Evolutionary conservation across 1,140 invertebrate species (phyloP).

Genomic region (Drosophila sechellia): DNA sequence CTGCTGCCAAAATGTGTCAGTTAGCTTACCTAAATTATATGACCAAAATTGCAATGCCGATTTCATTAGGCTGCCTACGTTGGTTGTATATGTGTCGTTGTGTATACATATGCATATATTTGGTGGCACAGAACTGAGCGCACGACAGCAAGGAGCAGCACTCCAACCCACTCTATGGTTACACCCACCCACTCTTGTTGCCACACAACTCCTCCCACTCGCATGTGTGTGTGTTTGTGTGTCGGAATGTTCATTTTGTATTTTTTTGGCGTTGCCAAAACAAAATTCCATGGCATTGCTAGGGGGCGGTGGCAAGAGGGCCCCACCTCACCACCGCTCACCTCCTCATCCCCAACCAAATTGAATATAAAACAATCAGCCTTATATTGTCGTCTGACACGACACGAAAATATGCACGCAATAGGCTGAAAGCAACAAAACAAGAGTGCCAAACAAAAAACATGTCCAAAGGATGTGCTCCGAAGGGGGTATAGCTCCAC

Average conservation of each 20-base stretch:
- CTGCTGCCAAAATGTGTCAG: slow-evolving; percentile 34
- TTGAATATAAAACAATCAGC: slow-evolving; percentile 77
- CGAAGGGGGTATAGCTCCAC: background rate
- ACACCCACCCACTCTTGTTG: slow-evolving; percentile 11
- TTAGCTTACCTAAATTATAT: slow-evolving; percentile 26
- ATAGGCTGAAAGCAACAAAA: slow-evolving; percentile 10
- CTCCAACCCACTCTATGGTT: slow-evolving; percentile 11
- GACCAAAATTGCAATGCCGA: slow-evolving; percentile 44
- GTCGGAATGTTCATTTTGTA: slow-evolving; percentile 61
- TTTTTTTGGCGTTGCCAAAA: slow-evolving; percentile 70
- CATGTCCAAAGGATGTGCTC: background rate
- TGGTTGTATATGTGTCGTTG: no score
- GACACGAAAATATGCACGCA: slow-evolving; percentile 48
- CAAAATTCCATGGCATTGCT: slow-evolving; percentile 66
- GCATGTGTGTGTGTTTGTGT: slow-evolving; percentile 15
- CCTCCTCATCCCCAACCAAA: slow-evolving; percentile 43
- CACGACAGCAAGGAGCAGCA: slow-evolving; percentile 3
- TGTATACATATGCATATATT: background rate
- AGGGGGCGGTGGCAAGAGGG: slow-evolving; percentile 14
- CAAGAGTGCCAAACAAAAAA: slow-evolving; percentile 2
- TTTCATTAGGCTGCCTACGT: slow-evolving; percentile 39
- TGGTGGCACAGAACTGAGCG: slow-evolving; percentile 19
- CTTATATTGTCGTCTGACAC: slow-evolving; percentile 77
- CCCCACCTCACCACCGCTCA: slow-evolving; percentile 2
- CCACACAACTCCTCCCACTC: background rate